A percentile compares a stretch with the other conserved stretches of the same genome.
These are phyloP conservation scores for Enteromius trimaculatus DNA, from an alignment of 2,797 vertebrate species.

Conservation along the genomic window DNA sequence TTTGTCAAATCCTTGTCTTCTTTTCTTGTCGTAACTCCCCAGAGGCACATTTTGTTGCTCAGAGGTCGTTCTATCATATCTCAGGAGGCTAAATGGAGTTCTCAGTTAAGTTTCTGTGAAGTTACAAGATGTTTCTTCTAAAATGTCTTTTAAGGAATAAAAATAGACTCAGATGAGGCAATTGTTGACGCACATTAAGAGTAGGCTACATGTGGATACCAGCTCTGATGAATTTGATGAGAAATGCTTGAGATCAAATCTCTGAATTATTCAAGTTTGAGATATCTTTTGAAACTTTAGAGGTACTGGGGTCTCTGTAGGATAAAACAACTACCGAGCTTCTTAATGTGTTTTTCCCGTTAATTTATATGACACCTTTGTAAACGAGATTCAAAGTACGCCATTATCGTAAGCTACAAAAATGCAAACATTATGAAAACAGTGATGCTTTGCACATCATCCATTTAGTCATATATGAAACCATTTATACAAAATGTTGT, in stretches of 20 bases:
- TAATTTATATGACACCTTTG: not conserved
- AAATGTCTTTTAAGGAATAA: not conserved
- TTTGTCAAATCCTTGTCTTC: conserved; percentile 17
- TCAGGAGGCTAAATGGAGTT: not conserved
- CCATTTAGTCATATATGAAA: not conserved
- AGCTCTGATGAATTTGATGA: not conserved
- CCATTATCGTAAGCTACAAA: not conserved
- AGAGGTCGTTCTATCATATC: conserved; percentile 1
- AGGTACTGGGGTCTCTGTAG: not conserved
- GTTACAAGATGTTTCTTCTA: conserved; percentile 8
- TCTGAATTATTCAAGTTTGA: not conserved
- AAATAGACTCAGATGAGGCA: conserved; percentile 2
- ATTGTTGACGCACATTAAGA: conserved; percentile 2
- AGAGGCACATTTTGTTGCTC: not conserved
- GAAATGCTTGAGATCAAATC: not conserved
- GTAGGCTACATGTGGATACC: not conserved
- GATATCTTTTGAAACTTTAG: not conserved
- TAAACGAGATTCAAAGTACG: not conserved
- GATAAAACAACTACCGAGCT: not conserved
- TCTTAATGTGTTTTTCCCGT: not conserved
- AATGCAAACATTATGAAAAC: not conserved
- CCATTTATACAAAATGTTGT: too few relatives aligned
- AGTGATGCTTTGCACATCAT: not conserved
- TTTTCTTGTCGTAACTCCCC: conserved; percentile 5
- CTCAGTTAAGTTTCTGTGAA: conserved; percentile 12